A percentile compares a stretch with the other conserved stretches of the same genome.
Evolutionary conservation across 2,113 vertebrate genomes (phyloP).

Genomic region (Tragelaphus strepsiceros): DNA sequence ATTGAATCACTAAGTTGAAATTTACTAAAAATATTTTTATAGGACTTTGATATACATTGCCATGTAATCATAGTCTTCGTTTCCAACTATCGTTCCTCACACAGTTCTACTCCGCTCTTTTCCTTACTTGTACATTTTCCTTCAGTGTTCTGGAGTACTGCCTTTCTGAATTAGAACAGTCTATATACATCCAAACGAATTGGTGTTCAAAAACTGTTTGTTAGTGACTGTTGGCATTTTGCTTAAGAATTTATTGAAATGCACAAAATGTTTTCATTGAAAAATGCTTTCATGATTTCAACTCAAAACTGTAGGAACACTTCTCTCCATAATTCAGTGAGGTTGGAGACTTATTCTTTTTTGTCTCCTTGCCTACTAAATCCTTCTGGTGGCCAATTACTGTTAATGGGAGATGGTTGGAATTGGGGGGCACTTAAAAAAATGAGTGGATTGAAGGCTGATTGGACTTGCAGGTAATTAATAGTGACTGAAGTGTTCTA

Average conservation of each 20-base stretch:
- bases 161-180: not conserved
- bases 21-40: not conserved
- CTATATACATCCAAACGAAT: not conserved
- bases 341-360: not conserved
- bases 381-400: no score
- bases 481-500: not conserved
- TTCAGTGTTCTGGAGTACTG: not conserved
- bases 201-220: not conserved
- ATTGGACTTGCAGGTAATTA: not conserved
- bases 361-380: not conserved
- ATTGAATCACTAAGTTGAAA: not conserved
- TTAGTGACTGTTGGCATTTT: not conserved
- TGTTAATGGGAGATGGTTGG: not conserved
- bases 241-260: slow-evolving; percentile 27
- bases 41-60: not conserved
- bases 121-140: not conserved
- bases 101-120: not conserved
- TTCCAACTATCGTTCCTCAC: not conserved
- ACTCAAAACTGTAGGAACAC: not conserved
- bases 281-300: not conserved
- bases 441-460: not conserved
- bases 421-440: not conserved
- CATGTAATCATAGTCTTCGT: not conserved
- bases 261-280: not conserved
- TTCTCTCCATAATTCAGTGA: not conserved